Evolutionary conservation across 2,113 vertebrate species (phyloP), one percentile per base, ranked within the genome.

Genomic region (Fregata magnificens): DNA sequence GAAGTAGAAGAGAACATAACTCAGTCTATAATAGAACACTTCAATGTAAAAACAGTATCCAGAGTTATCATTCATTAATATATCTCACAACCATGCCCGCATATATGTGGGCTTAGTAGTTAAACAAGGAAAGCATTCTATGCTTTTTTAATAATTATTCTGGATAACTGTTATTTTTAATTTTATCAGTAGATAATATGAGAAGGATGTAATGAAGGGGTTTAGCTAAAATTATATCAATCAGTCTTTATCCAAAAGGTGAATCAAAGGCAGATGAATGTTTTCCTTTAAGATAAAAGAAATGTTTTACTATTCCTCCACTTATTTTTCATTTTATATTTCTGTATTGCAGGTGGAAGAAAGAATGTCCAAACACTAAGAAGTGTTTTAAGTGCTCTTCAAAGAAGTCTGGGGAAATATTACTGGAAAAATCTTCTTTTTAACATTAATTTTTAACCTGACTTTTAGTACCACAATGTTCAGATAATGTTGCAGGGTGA

Each of bases 291-390:
- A 67, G 9, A 47, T 76, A 83, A 86, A 83, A 42, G 0, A 65
- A 70, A 55, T 45, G 0, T 42, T 62, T 71, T 66, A 22, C 1
- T 67, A 16, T 28, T 67, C 9, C 3, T 47, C 4, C 1, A 34
- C 9, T n/a, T 59, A 38, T 44, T 34, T 61, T 79, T 70, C 28
- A 21, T 42, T 77, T 71, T 34, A 8, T 5, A 16, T 71, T 66
- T 82, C 52, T 34, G 16, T 11, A 31, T 72, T 55, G 3, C 20
- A 78, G 10, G 6, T 44, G 14, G 11, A 85, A 45, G n/a, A 70
- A 58, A 50, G 9, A 71, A 63, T 61, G 22, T 52, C 26, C 7
- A 42, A 71, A 42, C 11, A 18, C n/a, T 14, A 28, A 53, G 6
- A 77, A 61, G 44, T 16, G 16, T 2, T 42, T 72, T 10, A 42